Percentiles rank a stretch among this genome's conserved stretches.
Evolutionary conservation across 2,113 vertebrate genomes (phyloP).

Genomic region (Nettapus auritus): DNA sequence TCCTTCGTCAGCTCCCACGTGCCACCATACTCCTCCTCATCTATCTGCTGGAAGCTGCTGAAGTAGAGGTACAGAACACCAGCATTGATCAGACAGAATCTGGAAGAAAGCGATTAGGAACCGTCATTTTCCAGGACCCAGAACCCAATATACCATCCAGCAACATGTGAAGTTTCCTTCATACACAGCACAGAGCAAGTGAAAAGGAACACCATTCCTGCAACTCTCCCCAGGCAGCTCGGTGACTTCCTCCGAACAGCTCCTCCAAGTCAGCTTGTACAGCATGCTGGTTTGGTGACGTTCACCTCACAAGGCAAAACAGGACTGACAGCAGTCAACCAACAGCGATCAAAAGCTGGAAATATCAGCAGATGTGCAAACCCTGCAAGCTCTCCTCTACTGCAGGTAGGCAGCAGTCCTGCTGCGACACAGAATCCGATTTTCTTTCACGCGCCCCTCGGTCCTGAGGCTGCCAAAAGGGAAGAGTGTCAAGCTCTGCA

Average conservation of each 20-base stretch:
- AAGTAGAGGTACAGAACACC: conserved; percentile 97
- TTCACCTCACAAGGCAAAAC: background rate
- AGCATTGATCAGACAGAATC: conserved; percentile 98
- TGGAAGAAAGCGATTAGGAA: conserved; percentile 51
- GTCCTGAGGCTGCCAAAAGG: background rate
- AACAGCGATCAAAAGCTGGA: background rate
- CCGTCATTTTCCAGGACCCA: background rate
- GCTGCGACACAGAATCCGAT: background rate
- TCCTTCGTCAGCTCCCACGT: conserved; percentile 99
- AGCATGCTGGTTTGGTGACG: background rate
- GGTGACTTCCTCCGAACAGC: background rate
- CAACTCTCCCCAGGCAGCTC: background rate
- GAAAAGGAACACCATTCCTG: background rate
- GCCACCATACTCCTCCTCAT: conserved; percentile 97
- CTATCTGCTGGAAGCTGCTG: conserved; percentile 97
- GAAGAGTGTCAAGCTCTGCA: background rate
- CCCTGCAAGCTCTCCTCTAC: background rate
- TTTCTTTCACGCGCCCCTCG: background rate
- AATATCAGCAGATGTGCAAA: background rate
- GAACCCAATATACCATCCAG: background rate
- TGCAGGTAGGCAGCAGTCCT: background rate
- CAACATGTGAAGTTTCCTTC: fast-evolving
- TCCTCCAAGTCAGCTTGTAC: background rate
- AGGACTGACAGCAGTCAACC: background rate
- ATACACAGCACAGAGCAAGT: background rate